These are phyloP conservation scores for Baryphthengus martii DNA, from an alignment of 2,113 vertebrate species.

Conservation along the genomic window DNA sequence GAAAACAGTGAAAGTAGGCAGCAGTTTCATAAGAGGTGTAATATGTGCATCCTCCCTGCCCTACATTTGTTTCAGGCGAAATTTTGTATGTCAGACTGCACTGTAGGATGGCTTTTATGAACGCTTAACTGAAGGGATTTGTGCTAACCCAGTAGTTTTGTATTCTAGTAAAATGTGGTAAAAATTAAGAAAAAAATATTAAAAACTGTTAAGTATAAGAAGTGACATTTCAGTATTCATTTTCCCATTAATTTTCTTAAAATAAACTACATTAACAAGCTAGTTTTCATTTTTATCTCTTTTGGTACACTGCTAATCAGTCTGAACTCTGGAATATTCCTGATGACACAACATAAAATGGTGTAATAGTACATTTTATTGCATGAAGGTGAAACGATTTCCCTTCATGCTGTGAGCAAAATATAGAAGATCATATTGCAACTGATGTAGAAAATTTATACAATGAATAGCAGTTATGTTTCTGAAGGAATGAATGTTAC, in stretches of 20 bases:
- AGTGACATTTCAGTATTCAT: not conserved
- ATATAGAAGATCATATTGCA: not conserved
- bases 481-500: not conserved
- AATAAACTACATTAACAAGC: not conserved
- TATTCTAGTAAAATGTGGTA: not conserved
- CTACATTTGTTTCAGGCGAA: not conserved
- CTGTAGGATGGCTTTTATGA: not conserved
- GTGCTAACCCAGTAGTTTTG: not conserved
- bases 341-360: not conserved
- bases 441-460: not conserved
- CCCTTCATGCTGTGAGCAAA: not conserved
- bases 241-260: not conserved
- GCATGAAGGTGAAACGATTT: slow-evolving; percentile 1
- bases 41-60: not conserved
- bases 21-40: not conserved
- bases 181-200: not conserved
- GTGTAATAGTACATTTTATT: not conserved
- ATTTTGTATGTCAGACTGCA: not conserved
- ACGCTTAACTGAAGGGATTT: not conserved
- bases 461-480: not conserved
- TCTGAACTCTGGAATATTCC: not conserved
- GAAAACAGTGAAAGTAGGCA: not conserved
- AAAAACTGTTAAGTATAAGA: not conserved
- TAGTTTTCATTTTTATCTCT: not conserved
- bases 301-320: not conserved